These are phyloP conservation scores for Drosophila monieri DNA, from an alignment of 2,888 invertebrate species.

Conservation along the genomic window DNA sequence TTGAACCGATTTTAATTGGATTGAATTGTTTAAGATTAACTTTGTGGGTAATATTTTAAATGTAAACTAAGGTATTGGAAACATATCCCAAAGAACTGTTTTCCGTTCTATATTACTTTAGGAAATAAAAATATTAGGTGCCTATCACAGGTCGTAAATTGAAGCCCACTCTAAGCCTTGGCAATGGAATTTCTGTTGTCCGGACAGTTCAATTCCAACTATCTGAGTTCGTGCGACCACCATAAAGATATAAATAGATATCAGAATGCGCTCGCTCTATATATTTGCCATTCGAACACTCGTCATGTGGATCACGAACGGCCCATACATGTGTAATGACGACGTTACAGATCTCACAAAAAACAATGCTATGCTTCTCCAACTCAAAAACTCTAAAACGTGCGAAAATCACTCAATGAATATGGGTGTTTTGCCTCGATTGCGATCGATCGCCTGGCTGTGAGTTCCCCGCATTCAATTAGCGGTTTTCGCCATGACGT, in stretches of 20 bases:
- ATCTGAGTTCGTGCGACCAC: constrained; percentile 23
- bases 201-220: constrained; percentile 22
- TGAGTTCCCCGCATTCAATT: constrained; percentile 54
- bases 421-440: constrained; percentile 26
- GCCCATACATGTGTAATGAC: constrained; percentile 32
- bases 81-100: too few species aligned
- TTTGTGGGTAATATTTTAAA: background rate
- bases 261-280: constrained; percentile 15
- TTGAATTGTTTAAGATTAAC: background rate
- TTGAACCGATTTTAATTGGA: constrained; percentile 21
- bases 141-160: background rate
- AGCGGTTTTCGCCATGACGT: constrained; percentile 55
- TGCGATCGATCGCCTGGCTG: constrained; percentile 28
- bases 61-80: too few species aligned
- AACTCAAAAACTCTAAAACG: constrained; percentile 43
- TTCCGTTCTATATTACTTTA: background rate
- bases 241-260: constrained; percentile 42
- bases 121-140: background rate
- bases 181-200: constrained; percentile 15
- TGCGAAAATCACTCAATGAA: constrained; percentile 63
- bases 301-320: constrained; percentile 41
- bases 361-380: background rate
- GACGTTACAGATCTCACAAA: constrained; percentile 17
- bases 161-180: constrained; percentile 31
- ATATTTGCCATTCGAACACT: constrained; percentile 25